These are phyloP conservation scores for Lepilemur septentrionalis DNA, from an alignment of 2,797 vertebrate species.

Conservation along the genomic window DNA sequence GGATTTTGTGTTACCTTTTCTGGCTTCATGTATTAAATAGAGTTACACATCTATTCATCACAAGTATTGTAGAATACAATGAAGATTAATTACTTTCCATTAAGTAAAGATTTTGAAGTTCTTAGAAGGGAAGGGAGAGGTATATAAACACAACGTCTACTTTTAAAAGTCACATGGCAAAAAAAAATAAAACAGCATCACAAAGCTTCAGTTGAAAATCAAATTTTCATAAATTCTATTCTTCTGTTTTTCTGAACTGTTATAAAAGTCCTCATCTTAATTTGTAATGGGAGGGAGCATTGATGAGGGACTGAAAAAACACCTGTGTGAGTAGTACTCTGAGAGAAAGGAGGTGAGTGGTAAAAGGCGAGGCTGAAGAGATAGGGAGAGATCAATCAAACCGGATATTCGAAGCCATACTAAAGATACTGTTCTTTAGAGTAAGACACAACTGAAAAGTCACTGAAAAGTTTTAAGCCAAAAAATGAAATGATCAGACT, in stretches of 20 bases:
- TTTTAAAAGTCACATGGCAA: background rate
- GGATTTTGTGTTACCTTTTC: background rate
- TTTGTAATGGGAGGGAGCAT: background rate
- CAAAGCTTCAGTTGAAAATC: background rate
- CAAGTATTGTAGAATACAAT: background rate
- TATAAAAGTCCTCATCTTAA: background rate
- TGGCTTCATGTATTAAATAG: background rate
- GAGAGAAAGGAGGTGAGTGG: background rate
- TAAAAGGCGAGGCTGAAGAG: background rate
- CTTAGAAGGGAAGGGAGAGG: background rate
- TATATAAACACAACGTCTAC: background rate
- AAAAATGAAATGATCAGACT: background rate
- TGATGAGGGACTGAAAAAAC: background rate
- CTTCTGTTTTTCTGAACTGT: background rate
- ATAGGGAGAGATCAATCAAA: background rate
- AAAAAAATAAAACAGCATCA: background rate
- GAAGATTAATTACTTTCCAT: background rate
- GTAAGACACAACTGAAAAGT: background rate
- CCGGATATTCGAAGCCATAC: background rate
- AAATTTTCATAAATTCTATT: background rate
- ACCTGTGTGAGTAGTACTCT: background rate
- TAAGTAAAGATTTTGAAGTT: background rate
- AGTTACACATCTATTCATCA: background rate
- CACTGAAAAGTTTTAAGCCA: background rate
- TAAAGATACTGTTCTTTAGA: background rate